Evolutionary conservation across 2,113 vertebrate species (phyloP).

Genomic region (Puma concolor): DNA sequence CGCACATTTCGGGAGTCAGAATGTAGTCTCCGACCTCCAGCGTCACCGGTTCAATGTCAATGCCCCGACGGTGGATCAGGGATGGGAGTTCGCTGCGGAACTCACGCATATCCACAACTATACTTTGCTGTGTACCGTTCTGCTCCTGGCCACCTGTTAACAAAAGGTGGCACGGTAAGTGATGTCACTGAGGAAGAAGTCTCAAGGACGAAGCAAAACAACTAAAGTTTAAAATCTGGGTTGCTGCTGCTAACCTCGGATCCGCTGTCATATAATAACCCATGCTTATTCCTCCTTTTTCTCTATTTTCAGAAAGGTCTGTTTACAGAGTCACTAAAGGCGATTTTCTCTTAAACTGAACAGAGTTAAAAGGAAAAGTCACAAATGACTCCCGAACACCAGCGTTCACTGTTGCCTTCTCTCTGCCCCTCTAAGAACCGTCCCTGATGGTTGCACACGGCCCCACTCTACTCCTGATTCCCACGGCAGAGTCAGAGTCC

Average conservation of each 20-base stretch:
- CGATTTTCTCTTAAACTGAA: background rate
- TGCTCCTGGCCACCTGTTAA: conserved; percentile 93
- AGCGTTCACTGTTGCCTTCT: background rate
- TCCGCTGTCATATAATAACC: background rate
- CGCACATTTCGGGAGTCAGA: conserved; percentile 94
- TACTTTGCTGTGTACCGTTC: conserved; percentile 85
- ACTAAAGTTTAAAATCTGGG: background rate
- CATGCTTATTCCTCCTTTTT: background rate
- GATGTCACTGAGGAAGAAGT: background rate
- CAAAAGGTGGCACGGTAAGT: background rate
- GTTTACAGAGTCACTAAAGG: background rate
- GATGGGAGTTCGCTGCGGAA: conserved; percentile 97
- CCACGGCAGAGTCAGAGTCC: background rate
- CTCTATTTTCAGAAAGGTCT: background rate
- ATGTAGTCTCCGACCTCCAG: conserved; percentile 98
- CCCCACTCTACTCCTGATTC: background rate
- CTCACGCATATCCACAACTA: conserved; percentile 97
- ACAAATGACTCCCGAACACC: background rate
- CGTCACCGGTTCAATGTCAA: conserved; percentile 97
- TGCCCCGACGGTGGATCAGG: conserved; percentile 93
- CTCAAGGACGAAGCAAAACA: background rate
- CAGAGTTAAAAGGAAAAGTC: background rate
- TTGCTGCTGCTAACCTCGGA: background rate
- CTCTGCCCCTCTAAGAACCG: rapidly evolving
- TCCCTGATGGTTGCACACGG: too few species aligned